phyloP scores from a whole-genome alignment of 2,888 invertebrate species.

The Kuschelorhynchus macadamiae region DNA sequence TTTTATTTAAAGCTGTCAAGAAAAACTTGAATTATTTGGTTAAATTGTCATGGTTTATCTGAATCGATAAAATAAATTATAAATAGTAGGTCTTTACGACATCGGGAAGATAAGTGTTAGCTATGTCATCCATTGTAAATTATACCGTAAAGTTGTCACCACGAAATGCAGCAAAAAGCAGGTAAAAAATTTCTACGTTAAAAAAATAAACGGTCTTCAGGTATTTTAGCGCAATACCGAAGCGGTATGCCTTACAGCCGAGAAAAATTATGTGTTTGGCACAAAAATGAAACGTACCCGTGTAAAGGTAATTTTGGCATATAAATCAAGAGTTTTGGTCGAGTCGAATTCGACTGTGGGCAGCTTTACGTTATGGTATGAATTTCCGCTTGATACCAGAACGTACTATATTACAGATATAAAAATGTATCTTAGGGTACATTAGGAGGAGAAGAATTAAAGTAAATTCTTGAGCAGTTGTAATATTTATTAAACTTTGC shows the following conservation, averaged over 20 bases:
- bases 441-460: conserved; percentile 7
- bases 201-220: conserved; percentile 31
- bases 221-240: conserved; percentile 30
- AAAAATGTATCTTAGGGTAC: too few species aligned
- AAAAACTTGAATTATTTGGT: too few species aligned
- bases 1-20: too few species aligned
- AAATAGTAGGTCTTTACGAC: too few species aligned
- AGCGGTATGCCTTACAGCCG: conserved; percentile 30
- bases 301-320: conserved; percentile 51
- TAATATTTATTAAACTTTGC: conserved; percentile 18
- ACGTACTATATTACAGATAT: too few species aligned
- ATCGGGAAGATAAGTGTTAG: conserved; percentile 4
- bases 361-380: conserved; percentile 28
- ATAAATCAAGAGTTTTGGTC: conserved; percentile 54
- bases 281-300: conserved; percentile 53
- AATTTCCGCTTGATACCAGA: conserved; percentile 23
- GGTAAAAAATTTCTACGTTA: conserved; percentile 22
- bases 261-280: conserved; percentile 50
- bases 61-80: too few species aligned
- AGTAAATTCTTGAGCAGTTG: conserved; percentile 15
- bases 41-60: too few species aligned
- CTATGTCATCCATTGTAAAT: conserved; percentile 20
- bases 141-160: conserved; percentile 33
- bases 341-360: conserved; percentile 39
- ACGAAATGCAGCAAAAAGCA: conserved; percentile 21